Evolutionary conservation across 2,888 invertebrate species (phyloP).

Genomic region (Nemurella pictetii): DNA sequence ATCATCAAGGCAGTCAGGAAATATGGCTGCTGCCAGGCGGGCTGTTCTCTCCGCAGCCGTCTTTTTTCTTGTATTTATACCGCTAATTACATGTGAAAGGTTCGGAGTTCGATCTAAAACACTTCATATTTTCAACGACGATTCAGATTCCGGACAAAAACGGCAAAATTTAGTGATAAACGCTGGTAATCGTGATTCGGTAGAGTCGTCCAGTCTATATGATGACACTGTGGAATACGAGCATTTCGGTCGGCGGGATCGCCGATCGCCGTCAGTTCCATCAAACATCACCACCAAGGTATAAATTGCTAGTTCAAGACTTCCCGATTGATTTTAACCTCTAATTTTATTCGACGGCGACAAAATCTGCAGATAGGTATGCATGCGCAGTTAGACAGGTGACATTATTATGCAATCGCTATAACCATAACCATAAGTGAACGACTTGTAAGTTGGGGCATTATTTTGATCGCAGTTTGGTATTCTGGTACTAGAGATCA

Average conservation of each 20-base stretch:
- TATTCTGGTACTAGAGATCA: background rate
- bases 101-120: conserved; percentile 35
- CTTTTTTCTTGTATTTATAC: conserved; percentile 13
- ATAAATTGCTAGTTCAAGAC: background rate
- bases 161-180: conserved; percentile 1
- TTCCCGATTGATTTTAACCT: background rate
- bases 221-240: background rate
- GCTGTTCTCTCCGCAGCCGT: background rate
- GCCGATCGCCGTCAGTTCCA: background rate
- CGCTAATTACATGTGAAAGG: conserved; percentile 30
- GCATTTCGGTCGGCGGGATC: background rate
- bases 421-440: background rate
- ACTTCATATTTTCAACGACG: conserved; percentile 34
- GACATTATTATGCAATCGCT: background rate
- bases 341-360: background rate
- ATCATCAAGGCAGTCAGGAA: conserved; percentile 30
- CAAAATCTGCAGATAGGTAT: background rate
- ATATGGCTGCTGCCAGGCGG: conserved; percentile 34
- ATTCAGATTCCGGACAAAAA: conserved; percentile 8
- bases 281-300: conserved; percentile 11
- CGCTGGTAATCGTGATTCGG: background rate
- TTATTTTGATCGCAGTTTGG: background rate
- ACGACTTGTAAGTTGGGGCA: background rate
- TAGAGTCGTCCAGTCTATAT: background rate
- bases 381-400: background rate